Evolutionary conservation across 2,113 vertebrate species (phyloP), one percentile per base, ranked within the genome.

Genomic region (Rafetus swinhoei): DNA sequence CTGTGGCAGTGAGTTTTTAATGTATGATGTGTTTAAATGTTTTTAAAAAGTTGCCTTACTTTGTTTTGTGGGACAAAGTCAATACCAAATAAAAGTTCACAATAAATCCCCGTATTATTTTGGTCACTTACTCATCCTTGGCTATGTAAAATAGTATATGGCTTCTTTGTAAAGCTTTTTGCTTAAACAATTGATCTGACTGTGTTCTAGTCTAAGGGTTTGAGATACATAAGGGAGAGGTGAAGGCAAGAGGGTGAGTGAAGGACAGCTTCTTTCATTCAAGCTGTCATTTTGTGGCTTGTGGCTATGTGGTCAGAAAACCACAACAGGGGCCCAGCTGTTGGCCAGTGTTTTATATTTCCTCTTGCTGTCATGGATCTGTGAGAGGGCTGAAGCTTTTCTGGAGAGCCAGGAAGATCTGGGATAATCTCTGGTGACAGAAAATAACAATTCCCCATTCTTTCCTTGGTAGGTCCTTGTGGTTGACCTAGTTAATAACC

Each of bases 401-500:
- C 7, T 89, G n/a, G 16, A 76, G 59, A 81, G 57, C 79, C 57
- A 29, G 35, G 82, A 9, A 2, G 81, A 72, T 50, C n/a, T 60
- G 18, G 59, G 65, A 39, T 59, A 72, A 87, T 85, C 32, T 84
- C 54, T 0, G 2, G 5, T 72, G 25, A 25, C 53, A 54, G 12
- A 74, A 85, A 93, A 55, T 88, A 86, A 87, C 4, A 1, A 27
- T 8, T 87, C 81, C 1, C 11, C 25, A 0, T 79, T 89, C 72
- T 97, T 91, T 94, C 83, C 2, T 91, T 94, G 84, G 92, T 95
- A 99, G 99, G 99, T 99, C 87, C 98, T 99, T 2, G 99, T 99
- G 25, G 99, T 99, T 10, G 99, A 99, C 97, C 99, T 99, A 13
- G 98, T 99, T 97, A 99, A 98, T 97, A 99, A 98, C 92, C 98